A percentile compares a stretch with the other conserved stretches of the same genome.
These are phyloP conservation scores for Bufo bufo DNA, from an alignment of 2,113 vertebrate genomes.

Conservation along the genomic window DNA sequence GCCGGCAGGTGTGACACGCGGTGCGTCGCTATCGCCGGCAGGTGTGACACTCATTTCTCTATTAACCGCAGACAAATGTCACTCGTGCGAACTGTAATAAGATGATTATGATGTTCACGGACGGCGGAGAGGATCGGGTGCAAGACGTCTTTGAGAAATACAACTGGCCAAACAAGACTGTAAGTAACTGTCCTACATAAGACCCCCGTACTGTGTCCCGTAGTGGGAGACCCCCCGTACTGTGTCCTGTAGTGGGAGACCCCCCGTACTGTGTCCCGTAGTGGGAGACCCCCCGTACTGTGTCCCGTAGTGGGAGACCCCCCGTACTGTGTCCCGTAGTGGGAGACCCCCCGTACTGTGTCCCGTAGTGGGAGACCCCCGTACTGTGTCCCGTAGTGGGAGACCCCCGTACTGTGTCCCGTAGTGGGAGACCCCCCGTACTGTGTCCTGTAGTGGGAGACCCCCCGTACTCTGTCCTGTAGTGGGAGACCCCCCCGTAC, in stretches of 20 bases:
- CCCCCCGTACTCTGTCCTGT: neutral
- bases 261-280: neutral
- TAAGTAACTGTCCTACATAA: conserved; percentile 67
- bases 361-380: neutral
- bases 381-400: neutral
- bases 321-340: neutral
- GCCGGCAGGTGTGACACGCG: neutral
- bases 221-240: neutral
- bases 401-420: neutral
- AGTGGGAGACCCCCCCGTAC: neutral
- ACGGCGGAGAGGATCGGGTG: conserved; percentile 93
- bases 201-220: neutral
- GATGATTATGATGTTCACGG: conserved; percentile 99
- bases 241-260: neutral
- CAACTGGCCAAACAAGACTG: conserved; percentile 99
- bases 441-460: neutral
- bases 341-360: neutral
- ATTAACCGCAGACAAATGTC: conserved; percentile 81
- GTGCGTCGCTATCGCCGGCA: neutral
- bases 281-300: neutral
- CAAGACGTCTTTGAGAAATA: conserved; percentile 97
- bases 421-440: neutral
- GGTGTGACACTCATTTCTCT: neutral
- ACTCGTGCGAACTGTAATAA: conserved; percentile 98
- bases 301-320: neutral